Evolutionary conservation across 2,113 vertebrate genomes (phyloP).

Genomic region (Psilopsiagon aurifrons): DNA sequence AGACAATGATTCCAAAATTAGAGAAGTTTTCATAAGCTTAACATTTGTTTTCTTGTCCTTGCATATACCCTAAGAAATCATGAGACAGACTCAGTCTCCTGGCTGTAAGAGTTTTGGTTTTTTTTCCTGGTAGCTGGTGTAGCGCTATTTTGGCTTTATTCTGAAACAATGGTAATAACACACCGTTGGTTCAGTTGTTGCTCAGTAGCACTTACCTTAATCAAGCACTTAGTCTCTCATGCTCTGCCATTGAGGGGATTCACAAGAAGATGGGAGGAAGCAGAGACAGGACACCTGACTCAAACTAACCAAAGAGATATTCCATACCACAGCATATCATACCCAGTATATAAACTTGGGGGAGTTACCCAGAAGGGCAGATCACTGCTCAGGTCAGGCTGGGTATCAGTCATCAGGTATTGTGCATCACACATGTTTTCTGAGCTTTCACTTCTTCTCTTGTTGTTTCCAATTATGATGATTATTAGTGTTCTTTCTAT

Average conservation of each 20-base stretch:
- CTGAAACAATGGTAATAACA: not conserved
- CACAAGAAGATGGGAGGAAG: not conserved
- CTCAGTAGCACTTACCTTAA: not conserved
- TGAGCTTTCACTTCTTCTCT: not conserved
- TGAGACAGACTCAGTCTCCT: not conserved
- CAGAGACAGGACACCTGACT: not conserved
- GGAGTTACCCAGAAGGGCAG: not conserved
- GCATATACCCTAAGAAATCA: not conserved
- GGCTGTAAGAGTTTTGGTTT: not conserved
- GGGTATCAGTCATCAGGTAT: not conserved
- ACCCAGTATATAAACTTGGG: not conserved
- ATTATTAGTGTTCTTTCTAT: not conserved
- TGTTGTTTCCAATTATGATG: not conserved
- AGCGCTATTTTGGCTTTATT: not conserved
- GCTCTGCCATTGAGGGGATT: not conserved
- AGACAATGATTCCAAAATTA: not conserved
- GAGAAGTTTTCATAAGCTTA: not conserved
- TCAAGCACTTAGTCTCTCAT: not conserved
- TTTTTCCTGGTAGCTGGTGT: not conserved
- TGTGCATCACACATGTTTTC: not conserved
- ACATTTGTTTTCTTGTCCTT: not conserved
- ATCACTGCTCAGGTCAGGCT: not conserved
- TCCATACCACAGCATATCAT: not conserved
- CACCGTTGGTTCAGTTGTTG: not conserved
- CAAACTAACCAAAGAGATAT: not conserved